Conservation (phyloP, 2,797 vertebrate genomes). For the Eulemur rubriventer region DNA sequence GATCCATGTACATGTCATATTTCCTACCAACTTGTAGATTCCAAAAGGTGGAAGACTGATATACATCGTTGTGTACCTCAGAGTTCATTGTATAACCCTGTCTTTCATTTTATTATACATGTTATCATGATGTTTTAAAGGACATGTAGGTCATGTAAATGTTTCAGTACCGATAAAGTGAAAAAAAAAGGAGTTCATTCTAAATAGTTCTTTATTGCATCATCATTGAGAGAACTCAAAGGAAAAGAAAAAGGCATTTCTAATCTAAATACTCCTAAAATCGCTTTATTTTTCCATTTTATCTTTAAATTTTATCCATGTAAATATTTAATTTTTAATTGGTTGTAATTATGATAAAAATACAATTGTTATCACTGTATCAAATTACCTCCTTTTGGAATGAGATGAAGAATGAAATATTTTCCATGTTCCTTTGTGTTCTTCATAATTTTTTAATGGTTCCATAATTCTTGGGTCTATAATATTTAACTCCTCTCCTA, state of each 20-base stretch:
- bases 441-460: background rate
- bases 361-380: background rate
- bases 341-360: slow-evolving; percentile 23
- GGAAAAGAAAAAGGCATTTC: background rate
- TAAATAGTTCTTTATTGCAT: background rate
- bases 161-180: background rate
- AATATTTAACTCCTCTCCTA: background rate
- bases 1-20: background rate
- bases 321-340: slow-evolving; percentile 37
- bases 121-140: background rate
- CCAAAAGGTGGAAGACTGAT: background rate
- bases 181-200: slow-evolving; percentile 1
- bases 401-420: background rate
- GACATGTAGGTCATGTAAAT: background rate
- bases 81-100: background rate
- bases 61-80: background rate
- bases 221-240: background rate
- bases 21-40: background rate
- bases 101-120: background rate
- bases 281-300: background rate
- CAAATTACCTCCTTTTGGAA: background rate
- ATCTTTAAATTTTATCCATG: slow-evolving; percentile 12
- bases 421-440: background rate
- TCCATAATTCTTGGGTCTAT: background rate
- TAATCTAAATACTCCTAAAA: background rate